phyloP scores from a whole-genome alignment of 2,888 invertebrate species.

The Ectobius pallidus region DNA sequence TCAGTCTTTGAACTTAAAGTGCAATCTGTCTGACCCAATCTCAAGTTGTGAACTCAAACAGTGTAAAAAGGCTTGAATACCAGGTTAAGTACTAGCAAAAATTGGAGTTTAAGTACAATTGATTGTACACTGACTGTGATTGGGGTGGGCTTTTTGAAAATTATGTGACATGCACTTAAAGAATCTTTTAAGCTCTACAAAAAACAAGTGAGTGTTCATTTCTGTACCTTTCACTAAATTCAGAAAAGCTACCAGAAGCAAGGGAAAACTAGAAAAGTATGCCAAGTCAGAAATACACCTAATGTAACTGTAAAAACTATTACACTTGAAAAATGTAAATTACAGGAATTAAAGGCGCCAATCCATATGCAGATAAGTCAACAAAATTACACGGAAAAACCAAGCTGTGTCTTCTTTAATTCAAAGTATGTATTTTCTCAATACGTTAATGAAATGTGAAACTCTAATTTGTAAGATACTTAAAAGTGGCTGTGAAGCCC shows the following conservation, averaged over 20 bases:
- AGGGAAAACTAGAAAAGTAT: background rate
- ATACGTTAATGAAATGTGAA: background rate
- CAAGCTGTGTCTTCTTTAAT: background rate
- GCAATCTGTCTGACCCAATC: too few species aligned
- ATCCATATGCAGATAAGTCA: background rate
- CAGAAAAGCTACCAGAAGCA: background rate
- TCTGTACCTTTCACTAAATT: background rate
- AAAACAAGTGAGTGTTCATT: background rate
- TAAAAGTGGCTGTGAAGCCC: too few species aligned
- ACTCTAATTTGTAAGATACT: background rate
- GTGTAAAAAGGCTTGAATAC: too few species aligned
- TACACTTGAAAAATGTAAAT: slow-evolving; percentile 2
- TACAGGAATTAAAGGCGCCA: background rate
- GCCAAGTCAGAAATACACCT: background rate
- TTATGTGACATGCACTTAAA: background rate
- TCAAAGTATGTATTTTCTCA: background rate
- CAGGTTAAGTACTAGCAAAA: too few species aligned
- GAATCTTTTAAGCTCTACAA: background rate
- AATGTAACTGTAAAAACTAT: too few species aligned
- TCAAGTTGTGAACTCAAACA: too few species aligned
- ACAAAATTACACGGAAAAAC: background rate
- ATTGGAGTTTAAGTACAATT: too few species aligned
- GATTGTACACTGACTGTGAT: too few species aligned
- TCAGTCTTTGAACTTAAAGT: too few species aligned
- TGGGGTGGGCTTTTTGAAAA: too few species aligned